Evolutionary conservation across 2,888 invertebrate genomes (phyloP).

Genomic region (Calameuta pallipes): DNA sequence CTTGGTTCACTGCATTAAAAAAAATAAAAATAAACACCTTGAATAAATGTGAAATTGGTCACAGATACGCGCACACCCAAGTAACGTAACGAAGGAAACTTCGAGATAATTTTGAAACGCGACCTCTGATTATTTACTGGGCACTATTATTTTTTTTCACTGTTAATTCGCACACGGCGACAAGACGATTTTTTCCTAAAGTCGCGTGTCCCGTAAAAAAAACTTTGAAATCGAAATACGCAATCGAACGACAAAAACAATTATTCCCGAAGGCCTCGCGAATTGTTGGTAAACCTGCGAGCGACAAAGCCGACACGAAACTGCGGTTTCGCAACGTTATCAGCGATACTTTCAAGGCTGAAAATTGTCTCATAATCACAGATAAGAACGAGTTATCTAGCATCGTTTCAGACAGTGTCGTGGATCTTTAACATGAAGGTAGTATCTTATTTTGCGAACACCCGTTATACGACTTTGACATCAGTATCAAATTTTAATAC

Average conservation of each 20-base stretch:
- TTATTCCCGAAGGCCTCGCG: neutral
- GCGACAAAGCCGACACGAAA: neutral
- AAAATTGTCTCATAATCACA: conserved; percentile 9
- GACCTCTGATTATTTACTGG: neutral
- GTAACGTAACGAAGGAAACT: neutral
- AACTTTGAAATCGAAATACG: neutral
- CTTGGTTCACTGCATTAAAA: neutral
- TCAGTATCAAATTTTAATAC: neutral
- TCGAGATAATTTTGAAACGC: neutral
- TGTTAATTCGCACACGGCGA: neutral
- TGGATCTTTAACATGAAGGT: neutral
- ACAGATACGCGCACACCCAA: neutral
- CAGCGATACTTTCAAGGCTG: conserved; percentile 6
- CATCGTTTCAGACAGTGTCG: neutral
- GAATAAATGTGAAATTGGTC: neutral
- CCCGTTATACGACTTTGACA: neutral
- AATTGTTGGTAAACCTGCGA: neutral
- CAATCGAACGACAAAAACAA: neutral
- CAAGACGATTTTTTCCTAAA: no score
- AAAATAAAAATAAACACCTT: neutral
- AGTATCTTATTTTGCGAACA: neutral
- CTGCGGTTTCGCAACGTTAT: neutral
- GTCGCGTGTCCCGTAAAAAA: neutral
- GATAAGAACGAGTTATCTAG: conserved; percentile 8
- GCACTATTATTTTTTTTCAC: neutral